Base-by-base conservation (phyloP, 1,140 invertebrate genomes). In the Scaptomyza hsui region DNA sequence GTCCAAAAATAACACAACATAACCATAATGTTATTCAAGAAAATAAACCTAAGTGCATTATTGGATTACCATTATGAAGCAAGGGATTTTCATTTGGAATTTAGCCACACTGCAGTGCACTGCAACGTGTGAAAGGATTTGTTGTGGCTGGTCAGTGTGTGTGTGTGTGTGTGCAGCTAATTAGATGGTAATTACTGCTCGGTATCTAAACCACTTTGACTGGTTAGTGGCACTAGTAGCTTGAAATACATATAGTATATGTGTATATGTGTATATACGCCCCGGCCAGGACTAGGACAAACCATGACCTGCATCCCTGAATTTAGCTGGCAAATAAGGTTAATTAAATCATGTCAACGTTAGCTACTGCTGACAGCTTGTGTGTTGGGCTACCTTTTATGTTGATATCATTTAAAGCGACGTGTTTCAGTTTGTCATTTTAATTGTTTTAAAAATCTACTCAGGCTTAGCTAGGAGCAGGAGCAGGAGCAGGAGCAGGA, bases 381-480 rank as follows among this genome's bases (percentile, higher is more conserved):
- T n/a, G n/a, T 9, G 29, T 4, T 15, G 41, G 24, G 12, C 12
- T 39, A 12, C 15, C 32, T 16, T 10, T 13, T 52, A 9, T 39
- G 62, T 53, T 52, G n/a, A 53, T 63, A 47, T 61, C 32, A 29
- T 55, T 53, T 32, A 41, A 32, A 26, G 47, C 55, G 45, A 16
- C 16, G 2, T 44, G 53, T 70, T 29, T 6, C 53, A 42, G 37
- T 52, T 24, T 47, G 69, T 39, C 39, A 13, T 67, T 62, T 64
- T 69, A 75, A 83, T 78, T 82, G 79, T 83, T 82, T 82, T 71
- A 67, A 78, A 74, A 73, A 76, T 60, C 55, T 72, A 64, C 55
- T 60, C 39, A 45, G 42, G 32, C 32, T 42, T 18, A 5, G 24
- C 5, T 3, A 24, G 24, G 24, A 67, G 44, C n/a, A 49, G 48